Base-by-base conservation (phyloP, 2,797 vertebrate species). In the Sternotherus odoratus region DNA sequence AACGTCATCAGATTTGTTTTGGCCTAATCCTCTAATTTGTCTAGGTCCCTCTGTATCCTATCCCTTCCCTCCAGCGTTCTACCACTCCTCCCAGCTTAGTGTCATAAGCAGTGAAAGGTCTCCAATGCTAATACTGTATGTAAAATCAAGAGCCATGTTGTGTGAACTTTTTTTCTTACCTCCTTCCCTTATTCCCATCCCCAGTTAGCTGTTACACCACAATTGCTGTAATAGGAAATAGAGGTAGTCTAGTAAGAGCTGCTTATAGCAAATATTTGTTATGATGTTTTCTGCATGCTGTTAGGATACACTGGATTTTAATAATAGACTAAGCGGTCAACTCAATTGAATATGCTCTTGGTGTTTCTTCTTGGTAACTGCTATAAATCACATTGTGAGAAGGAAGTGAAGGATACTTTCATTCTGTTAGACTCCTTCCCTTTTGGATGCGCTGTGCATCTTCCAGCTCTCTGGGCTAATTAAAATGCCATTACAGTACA, bases 401-500 rank as follows among this genome's bases (percentile, higher is more conserved):
- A 87, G 66, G 66, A 87, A 86, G 85, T 12, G 79, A 92, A 96
- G 66, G 91, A 89, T 85, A 92, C 88, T 91, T 87, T 83, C 85
- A 85, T 94, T 95, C 95, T 89, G 82, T 88, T 75, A 46, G 75
- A 30, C 92, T 91, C 87, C 92, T 93, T 94, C 87, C 91, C 91
- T 95, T 97, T 96, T 24, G 74, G 92, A 93, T 94, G 92, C 91
- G 79, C 5, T 83, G 87, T 94, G 96, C 94, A 82, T 97, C 94
- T 95, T 97, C 91, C 93, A 86, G 93, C 95, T 97, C 95, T 93
- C 95, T 87, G 91, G 91, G 96, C 97, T 97, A 97, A 98, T 98
- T 98, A 97, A 98, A 97, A 97, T 96, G 97, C 97, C 97, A 94
- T 97, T 97, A 97, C 92, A 89, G 97, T 96, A 93, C 96, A 96